Percentiles rank a stretch among this genome's conserved stretches.
Evolutionary conservation across 1,140 invertebrate genomes (phyloP).

Genomic region (Lepidurus arcticus): DNA sequence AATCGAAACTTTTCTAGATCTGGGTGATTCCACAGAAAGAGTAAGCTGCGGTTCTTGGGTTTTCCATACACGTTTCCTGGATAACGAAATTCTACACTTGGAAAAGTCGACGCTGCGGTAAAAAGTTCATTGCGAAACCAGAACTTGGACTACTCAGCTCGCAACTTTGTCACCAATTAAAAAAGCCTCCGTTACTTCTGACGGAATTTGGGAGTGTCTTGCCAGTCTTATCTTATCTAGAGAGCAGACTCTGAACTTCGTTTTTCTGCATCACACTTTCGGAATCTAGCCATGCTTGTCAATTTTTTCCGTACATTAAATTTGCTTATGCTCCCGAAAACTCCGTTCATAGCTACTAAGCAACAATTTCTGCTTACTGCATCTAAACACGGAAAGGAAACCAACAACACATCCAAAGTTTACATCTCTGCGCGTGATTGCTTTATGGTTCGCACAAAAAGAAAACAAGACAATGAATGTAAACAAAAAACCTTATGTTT

Average conservation of each 20-base stretch:
- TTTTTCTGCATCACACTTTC: background rate
- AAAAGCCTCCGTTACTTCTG: background rate
- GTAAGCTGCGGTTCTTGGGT: background rate
- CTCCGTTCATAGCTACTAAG: background rate
- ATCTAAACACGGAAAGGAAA: background rate
- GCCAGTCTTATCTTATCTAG: background rate
- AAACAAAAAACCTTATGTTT: too few relatives aligned
- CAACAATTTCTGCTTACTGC: conserved; percentile 14
- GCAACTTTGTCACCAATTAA: background rate
- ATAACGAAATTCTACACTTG: background rate
- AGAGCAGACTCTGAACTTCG: background rate
- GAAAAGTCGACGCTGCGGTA: background rate
- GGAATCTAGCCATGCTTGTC: background rate
- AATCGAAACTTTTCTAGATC: too few relatives aligned
- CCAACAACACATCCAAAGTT: background rate
- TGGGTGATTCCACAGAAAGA: too few relatives aligned
- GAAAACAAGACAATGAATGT: too few relatives aligned
- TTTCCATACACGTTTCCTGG: background rate
- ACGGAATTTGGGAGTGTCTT: conserved; percentile 4
- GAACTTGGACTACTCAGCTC: background rate
- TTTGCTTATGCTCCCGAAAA: background rate
- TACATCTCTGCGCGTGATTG: background rate
- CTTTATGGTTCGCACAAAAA: too few relatives aligned
- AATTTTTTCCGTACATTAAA: background rate
- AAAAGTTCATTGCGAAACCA: conserved; percentile 22